Base-by-base conservation (phyloP, 2,113 vertebrate genomes). In the Callopanchax toddi region DNA sequence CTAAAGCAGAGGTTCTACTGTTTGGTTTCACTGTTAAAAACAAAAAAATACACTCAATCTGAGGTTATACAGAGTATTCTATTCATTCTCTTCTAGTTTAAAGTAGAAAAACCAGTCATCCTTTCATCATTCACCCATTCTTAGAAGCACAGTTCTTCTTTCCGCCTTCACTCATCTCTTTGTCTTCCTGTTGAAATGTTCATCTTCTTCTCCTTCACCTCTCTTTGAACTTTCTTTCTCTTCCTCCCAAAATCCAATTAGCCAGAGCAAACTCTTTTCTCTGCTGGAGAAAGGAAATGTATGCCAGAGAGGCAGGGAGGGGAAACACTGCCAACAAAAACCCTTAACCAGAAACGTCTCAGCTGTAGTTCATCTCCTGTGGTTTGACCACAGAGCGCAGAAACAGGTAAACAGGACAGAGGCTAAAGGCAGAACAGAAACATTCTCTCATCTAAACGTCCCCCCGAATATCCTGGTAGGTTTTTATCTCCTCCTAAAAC, bases 181-280 rank as follows among this genome's bases (percentile, higher is more conserved):
- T 52, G 49, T 55, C 26, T 76, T n/a, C 49, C 55, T 53, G 53
- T 70, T 67, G 57, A 45, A 65, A 55, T 6, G 23, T 78, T 59
- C 59, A 64, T 64, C 63, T 78, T 62, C 0, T 36, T 71, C 67
- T 78, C 64, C 55, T 66, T 59, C 72, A 70, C 60, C 66, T 51
- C 57, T 39, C 56, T 36, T 21, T n/a, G n/a, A 49, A 44, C 49
- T 23, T 64, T 39, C 44, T 16, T 32, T 74, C 3, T 15, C 62
- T 64, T 59, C 64, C 81, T 58, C 54, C 67, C n/a, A n/a, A 80
- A 83, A 83, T 77, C 73, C 62, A 80, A 80, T 83, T 80, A 80
- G 74, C 55, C 40, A 37, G 65, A 61, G 60, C 60, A 32, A 39
- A 59, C 44, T 70, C 69, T 32, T 67, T 42, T 18, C 68, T 59